A percentile compares a stretch with the other conserved stretches of the same genome.
These are phyloP conservation scores for Sylvilagus floridanus DNA, from an alignment of 2,797 vertebrate species.

Conservation along the genomic window DNA sequence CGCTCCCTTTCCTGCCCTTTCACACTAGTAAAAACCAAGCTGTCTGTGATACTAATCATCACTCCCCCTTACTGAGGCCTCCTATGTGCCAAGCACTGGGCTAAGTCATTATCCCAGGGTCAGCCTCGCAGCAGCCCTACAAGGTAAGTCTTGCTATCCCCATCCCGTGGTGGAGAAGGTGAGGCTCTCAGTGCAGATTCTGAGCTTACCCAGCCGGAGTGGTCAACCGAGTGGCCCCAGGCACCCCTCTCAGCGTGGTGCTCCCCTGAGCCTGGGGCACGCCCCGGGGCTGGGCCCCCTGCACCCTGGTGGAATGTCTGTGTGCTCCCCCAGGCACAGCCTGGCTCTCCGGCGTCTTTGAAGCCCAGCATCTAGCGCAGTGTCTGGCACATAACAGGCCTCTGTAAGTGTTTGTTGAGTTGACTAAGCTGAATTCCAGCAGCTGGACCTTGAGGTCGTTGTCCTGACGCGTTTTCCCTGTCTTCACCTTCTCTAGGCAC, in stretches of 20 bases:
- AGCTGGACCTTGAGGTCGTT: background rate
- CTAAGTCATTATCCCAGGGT: background rate
- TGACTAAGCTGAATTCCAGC: constrained; percentile 53
- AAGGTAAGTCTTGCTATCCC: background rate
- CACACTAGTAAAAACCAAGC: background rate
- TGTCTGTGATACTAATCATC: constrained; percentile 50
- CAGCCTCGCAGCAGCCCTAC: background rate
- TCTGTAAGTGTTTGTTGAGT: constrained; percentile 54
- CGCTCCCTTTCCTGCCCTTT: background rate
- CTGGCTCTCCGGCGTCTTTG: background rate
- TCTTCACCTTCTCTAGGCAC: constrained; percentile 81
- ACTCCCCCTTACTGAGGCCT: constrained; percentile 53
- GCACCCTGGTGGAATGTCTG: background rate
- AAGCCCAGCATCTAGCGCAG: background rate
- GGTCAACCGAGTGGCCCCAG: background rate
- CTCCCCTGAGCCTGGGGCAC: too few relatives aligned
- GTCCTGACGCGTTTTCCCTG: constrained; percentile 78
- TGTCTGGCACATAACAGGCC: constrained; percentile 68
- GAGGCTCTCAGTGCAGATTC: background rate
- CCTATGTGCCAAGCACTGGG: constrained; percentile 71
- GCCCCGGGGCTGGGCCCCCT: too few relatives aligned
- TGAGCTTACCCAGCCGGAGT: background rate
- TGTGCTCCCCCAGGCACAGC: background rate
- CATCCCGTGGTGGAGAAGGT: background rate
- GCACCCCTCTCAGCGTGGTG: fast-evolving